Base-by-base conservation (phyloP, 2,113 vertebrate species). In the Ascaphus truei region DNA sequence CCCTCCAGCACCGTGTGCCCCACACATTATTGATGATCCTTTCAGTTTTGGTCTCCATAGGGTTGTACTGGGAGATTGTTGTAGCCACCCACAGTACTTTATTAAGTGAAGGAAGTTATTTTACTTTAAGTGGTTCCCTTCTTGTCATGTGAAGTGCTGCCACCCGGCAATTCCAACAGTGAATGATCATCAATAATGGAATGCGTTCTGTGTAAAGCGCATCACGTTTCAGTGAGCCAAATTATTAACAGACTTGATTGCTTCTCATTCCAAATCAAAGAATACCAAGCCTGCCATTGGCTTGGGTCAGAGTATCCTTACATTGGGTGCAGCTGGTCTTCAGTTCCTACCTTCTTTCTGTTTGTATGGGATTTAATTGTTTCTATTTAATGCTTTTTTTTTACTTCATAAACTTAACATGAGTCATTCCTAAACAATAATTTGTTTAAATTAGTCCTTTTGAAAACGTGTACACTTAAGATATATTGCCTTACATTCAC, bases 331-430 rank as follows among this genome's bases (percentile, higher is more conserved):
- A 18, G n/a, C n/a, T n/a, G 27, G 22, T 50, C 37, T 56, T 31
- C 20, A 26, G 26, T 50, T 50, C 45, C 61, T 48, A 22, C 34
- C 20, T 56, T 33, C 51, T 65, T 64, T 52, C 31, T 64, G 62
- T 52, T 31, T 50, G 29, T 11, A 7, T 20, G 34, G 9, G 7
- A 18, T 50, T 37, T 37, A 53, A 53, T 52, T 41, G n/a, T 10
- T 18, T 8, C 15, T 4, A 27, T 53, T 23, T 11, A 18, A 2
- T 65, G 62, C 62, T 31, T 53, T 20, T 29, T 20, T 29, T 53
- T 16, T 36, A 12, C 48, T 51, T 63, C 33, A 27, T 37, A 65
- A 65, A 29, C 31, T 26, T 25, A 15, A 43, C 26, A 9, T 18
- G 23, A 53, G 16, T 12, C 25, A 26, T 53, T 53, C 48, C 45